phyloP scores from a whole-genome alignment of 2,113 vertebrate genomes.

The Ploceus nigricollis region DNA sequence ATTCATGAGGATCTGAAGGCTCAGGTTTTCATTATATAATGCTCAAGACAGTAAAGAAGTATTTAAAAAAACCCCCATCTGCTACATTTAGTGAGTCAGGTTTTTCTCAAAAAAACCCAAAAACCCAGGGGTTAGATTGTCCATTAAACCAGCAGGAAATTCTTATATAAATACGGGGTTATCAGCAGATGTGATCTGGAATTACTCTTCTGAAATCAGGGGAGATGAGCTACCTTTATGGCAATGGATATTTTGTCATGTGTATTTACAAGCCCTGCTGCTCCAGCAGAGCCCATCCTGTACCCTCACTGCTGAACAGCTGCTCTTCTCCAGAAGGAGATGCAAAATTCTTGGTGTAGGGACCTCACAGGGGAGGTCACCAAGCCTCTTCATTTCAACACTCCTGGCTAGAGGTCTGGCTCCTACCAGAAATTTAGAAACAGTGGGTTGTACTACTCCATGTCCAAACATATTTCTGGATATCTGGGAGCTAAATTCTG shows the following conservation, averaged over 20 bases:
- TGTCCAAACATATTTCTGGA: not conserved
- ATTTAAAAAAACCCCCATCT: not conserved
- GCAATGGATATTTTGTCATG: not conserved
- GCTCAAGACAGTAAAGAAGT: not conserved
- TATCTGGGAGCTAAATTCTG: not conserved
- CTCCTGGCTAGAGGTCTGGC: not conserved
- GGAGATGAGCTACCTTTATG: not conserved
- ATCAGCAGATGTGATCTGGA: not conserved
- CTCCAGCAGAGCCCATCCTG: fast-evolving
- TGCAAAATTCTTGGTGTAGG: not conserved
- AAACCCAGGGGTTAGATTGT: not conserved
- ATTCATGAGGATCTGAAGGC: not conserved
- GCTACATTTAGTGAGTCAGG: not conserved
- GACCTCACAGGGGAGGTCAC: not conserved
- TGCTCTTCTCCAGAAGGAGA: not conserved
- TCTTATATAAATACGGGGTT: not conserved
- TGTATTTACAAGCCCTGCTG: not conserved
- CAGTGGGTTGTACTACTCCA: fast-evolving
- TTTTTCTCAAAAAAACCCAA: not conserved
- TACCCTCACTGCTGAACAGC: not conserved
- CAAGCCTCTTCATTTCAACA: not conserved
- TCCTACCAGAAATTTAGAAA: not conserved
- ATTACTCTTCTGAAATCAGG: not conserved
- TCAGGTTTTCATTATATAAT: not conserved
- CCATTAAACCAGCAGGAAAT: not conserved